Percentiles rank a stretch among this genome's conserved stretches.
phyloP scores from a whole-genome alignment of 1,140 invertebrate species.

The Drosophila nikananu region DNA sequence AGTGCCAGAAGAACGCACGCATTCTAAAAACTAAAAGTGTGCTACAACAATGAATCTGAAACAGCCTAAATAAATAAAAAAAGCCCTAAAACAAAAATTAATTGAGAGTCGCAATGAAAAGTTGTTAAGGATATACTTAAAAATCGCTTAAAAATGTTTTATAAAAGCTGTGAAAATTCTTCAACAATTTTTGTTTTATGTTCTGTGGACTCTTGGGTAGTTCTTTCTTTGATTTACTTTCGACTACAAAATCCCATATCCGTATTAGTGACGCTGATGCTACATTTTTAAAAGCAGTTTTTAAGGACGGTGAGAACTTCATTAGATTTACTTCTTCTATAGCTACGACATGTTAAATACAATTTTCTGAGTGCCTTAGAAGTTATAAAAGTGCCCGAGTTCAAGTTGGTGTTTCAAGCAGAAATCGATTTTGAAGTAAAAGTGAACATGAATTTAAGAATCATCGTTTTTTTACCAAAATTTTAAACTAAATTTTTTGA shows the following conservation, averaged over 20 bases:
- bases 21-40: slow-evolving; percentile 15
- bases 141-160: background rate
- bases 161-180: background rate
- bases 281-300: background rate
- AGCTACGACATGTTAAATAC: background rate
- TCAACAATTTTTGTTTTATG: background rate
- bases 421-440: background rate
- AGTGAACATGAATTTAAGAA: background rate
- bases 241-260: background rate
- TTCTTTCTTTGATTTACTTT: background rate
- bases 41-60: background rate
- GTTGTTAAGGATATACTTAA: background rate
- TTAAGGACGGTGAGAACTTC: background rate
- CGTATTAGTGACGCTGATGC: background rate
- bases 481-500: background rate
- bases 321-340: too few species aligned
- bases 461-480: background rate
- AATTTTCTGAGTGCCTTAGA: background rate
- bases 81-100: slow-evolving; percentile 10
- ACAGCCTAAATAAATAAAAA: slow-evolving; percentile 2
- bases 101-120: slow-evolving; percentile 1
- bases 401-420: background rate
- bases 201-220: too few species aligned
- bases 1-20: slow-evolving; percentile 21
- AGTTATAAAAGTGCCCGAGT: background rate